A percentile compares a stretch with the other conserved stretches of the same genome.
Conservation (phyloP, 2,797 vertebrate genomes). For the Telmatherina bonti region DNA sequence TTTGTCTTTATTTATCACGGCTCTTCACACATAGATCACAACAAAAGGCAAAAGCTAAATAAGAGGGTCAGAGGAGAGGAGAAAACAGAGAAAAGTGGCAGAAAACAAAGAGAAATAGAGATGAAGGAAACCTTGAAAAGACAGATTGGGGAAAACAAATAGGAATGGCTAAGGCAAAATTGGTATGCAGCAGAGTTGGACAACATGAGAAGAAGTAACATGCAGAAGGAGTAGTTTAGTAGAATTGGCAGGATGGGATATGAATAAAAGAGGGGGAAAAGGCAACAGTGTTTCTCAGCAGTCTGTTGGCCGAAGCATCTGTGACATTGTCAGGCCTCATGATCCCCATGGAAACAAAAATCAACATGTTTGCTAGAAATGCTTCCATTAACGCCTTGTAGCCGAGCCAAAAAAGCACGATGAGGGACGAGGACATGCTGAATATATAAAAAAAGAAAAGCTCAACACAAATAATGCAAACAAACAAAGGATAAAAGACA, state of each 20-base stretch:
- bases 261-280: constrained; percentile 33
- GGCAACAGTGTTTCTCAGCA: constrained; percentile 31
- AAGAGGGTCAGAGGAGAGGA: constrained; percentile 34
- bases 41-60: constrained; percentile 66
- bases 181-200: background rate
- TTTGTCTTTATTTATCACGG: constrained; percentile 81
- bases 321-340: constrained; percentile 72
- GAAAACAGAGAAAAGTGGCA: constrained; percentile 40
- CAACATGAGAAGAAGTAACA: constrained; percentile 6
- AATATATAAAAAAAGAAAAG: constrained; percentile 47
- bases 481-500: constrained; percentile 67
- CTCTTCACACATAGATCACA: constrained; percentile 72
- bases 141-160: constrained; percentile 12
- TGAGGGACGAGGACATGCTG: constrained; percentile 52
- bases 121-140: constrained; percentile 29
- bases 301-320: constrained; percentile 64
- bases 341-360: constrained; percentile 72
- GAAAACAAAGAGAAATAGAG: constrained; percentile 50
- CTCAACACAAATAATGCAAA: constrained; percentile 67
- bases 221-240: constrained; percentile 18
- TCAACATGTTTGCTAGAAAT: constrained; percentile 75
- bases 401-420: constrained; percentile 59
- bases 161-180: background rate
- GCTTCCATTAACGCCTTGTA: constrained; percentile 72
- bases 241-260: constrained; percentile 23